Percentiles rank a stretch among this genome's conserved stretches.
Conservation (phyloP, 2,888 invertebrate genomes). For the Drymonia ruficornis region DNA sequence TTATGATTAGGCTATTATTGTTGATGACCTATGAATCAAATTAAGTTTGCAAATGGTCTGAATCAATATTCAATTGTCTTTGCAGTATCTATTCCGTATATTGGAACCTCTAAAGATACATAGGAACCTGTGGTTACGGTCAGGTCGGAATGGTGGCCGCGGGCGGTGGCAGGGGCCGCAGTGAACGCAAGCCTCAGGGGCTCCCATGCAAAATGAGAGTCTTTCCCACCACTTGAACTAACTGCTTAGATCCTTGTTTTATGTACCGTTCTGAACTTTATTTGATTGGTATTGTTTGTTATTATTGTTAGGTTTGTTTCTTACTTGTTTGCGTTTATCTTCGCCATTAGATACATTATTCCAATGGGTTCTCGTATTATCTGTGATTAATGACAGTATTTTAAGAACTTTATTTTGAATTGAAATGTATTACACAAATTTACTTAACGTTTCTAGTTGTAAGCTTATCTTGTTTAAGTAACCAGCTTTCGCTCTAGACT, state of each 20-base stretch:
- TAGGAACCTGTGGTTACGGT: conserved; percentile 60
- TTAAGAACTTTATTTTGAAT: too few relatives aligned
- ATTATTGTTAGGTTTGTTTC: not conserved
- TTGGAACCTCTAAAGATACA: conserved; percentile 28
- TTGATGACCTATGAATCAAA: not conserved
- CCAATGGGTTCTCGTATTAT: too few relatives aligned
- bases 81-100: not conserved
- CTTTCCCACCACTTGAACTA: conserved; percentile 71
- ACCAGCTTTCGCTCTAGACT: conserved; percentile 46
- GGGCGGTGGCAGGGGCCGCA: conserved; percentile 63
- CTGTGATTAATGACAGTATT: too few relatives aligned
- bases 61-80: not conserved
- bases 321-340: not conserved
- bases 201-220: conserved; percentile 59
- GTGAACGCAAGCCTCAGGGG: conserved; percentile 69
- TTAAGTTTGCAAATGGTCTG: not conserved
- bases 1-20: not conserved
- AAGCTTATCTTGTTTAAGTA: conserved; percentile 31
- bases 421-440: too few relatives aligned
- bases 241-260: conserved; percentile 43
- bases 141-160: conserved; percentile 60
- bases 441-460: conserved; percentile 30
- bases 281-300: conserved; percentile 8
- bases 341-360: not conserved
- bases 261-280: conserved; percentile 46